phyloP scores from a whole-genome alignment of 2,113 vertebrate species.

The Cygnus buccinator region DNA sequence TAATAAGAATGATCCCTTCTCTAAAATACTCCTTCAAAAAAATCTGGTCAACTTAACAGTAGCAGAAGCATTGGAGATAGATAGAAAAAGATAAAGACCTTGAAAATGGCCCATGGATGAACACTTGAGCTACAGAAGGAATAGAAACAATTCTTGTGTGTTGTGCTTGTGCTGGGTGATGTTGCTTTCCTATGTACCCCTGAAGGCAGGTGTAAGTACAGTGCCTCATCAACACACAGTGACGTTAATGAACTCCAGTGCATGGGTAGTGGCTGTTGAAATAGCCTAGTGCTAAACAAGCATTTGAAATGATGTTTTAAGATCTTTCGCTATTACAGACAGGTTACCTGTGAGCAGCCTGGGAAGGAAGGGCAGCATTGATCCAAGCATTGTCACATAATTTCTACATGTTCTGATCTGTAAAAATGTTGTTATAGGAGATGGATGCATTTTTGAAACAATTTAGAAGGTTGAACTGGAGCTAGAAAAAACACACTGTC shows the following conservation, averaged over 20 bases:
- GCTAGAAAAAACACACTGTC: neutral
- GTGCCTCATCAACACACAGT: neutral
- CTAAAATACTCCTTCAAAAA: neutral
- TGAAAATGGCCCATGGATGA: neutral
- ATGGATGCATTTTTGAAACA: neutral
- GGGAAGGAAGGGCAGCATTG: neutral
- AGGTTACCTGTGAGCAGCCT: neutral
- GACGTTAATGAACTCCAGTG: neutral
- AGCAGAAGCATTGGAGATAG: neutral
- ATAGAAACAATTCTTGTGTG: neutral
- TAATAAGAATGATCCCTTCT: neutral
- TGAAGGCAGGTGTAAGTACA: neutral
- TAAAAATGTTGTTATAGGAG: neutral
- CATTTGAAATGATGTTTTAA: neutral
- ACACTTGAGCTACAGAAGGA: neutral
- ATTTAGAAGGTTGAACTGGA: neutral
- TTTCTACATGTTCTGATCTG: neutral
- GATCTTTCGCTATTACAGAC: neutral
- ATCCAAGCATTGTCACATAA: neutral
- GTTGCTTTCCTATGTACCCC: neutral
- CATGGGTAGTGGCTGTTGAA: neutral
- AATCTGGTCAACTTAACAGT: neutral
- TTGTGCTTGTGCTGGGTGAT: neutral
- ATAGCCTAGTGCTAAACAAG: neutral
- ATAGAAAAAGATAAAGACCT: neutral